Conservation (phyloP, 2,888 invertebrate genomes). For the Scelioninae gen. 1 region DNA sequence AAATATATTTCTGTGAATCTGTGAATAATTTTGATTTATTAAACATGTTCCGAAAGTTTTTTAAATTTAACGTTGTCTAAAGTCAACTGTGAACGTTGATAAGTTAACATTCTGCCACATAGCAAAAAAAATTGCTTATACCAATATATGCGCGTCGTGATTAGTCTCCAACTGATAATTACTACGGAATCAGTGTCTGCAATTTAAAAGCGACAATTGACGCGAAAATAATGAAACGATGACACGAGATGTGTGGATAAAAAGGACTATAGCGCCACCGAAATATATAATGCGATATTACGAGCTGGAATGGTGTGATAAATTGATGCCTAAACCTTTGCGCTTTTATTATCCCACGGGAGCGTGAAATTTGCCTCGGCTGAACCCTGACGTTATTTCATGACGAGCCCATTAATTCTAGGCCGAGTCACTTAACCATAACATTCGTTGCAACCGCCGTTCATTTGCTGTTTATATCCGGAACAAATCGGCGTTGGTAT, state of each 20-base stretch:
- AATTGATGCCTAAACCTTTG: slow-evolving; percentile 76
- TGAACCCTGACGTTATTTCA: slow-evolving; percentile 62
- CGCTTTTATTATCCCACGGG: slow-evolving; percentile 65
- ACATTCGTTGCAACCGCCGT: slow-evolving; percentile 63
- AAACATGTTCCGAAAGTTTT: too few species aligned
- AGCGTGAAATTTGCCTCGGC: slow-evolving; percentile 68
- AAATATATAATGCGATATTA: slow-evolving; percentile 78
- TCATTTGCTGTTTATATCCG: slow-evolving; percentile 67
- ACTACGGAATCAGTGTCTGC: not conserved
- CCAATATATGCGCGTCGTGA: too few species aligned
- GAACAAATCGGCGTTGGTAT: slow-evolving; percentile 71
- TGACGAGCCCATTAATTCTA: slow-evolving; percentile 66
- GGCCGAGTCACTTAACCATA: slow-evolving; percentile 67
- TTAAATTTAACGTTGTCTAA: too few species aligned
- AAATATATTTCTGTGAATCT: too few species aligned
- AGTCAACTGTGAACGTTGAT: too few species aligned
- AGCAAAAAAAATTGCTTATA: too few species aligned
- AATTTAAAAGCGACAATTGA: slow-evolving; percentile 40
- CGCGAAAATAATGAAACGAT: slow-evolving; percentile 26
- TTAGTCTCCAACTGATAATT: too few species aligned
- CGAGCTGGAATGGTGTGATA: slow-evolving; percentile 74
- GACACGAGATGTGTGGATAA: slow-evolving; percentile 25
- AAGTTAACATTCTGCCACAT: too few species aligned
- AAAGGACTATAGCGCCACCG: slow-evolving; percentile 34
- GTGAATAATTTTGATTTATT: too few species aligned